A percentile compares a stretch with the other conserved stretches of the same genome.
phyloP scores from a whole-genome alignment of 2,797 vertebrate species.

The Ibycter americanus region DNA sequence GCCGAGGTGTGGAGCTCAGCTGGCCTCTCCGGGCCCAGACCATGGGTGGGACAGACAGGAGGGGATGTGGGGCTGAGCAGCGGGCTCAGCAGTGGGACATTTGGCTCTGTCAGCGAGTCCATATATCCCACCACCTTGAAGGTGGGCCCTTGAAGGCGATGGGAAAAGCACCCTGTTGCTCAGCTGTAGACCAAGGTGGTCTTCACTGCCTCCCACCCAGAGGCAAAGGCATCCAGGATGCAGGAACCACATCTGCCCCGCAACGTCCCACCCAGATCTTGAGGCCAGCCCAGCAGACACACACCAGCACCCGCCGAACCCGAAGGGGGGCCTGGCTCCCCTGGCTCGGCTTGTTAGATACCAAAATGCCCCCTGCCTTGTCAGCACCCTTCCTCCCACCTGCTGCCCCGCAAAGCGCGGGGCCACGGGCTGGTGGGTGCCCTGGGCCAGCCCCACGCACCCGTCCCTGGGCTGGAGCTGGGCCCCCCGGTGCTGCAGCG shows the following conservation, averaged over 20 bases:
- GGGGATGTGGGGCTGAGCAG: rapidly evolving
- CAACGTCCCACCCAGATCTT: background rate
- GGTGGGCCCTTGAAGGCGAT: background rate
- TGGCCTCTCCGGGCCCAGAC: background rate
- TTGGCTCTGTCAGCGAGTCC: rapidly evolving
- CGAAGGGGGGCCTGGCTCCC: rapidly evolving
- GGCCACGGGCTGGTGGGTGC: background rate
- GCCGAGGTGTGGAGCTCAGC: background rate
- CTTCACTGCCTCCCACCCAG: background rate
- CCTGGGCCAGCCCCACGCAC: background rate
- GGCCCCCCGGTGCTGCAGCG: rapidly evolving
- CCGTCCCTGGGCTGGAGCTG: background rate
- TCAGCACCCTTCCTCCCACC: background rate
- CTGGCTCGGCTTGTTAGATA: rapidly evolving
- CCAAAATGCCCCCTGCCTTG: background rate
- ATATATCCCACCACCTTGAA: background rate
- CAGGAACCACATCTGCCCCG: rapidly evolving
- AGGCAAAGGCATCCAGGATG: background rate
- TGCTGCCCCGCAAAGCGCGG: rapidly evolving
- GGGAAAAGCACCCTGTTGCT: background rate
- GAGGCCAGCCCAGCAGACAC: background rate
- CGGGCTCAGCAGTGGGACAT: rapidly evolving
- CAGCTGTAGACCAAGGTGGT: background rate
- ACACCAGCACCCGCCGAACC: rapidly evolving
- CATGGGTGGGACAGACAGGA: background rate